These are phyloP conservation scores for Orchesella cincta DNA, from an alignment of 1,140 invertebrate species.

Conservation along the genomic window DNA sequence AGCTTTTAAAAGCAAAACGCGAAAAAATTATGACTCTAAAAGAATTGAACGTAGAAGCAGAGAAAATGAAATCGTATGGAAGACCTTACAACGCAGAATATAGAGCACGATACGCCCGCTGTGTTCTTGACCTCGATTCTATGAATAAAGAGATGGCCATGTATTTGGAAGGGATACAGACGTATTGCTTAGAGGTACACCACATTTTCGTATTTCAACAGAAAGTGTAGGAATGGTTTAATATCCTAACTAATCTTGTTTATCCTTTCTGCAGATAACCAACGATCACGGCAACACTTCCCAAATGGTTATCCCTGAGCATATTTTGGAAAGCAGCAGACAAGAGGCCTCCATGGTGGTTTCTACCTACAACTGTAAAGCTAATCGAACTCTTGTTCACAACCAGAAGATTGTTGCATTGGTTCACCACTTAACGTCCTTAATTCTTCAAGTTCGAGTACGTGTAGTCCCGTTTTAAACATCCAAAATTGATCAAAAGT, in stretches of 20 bases:
- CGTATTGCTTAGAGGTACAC: conserved; percentile 73
- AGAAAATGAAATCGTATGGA: conserved; percentile 79
- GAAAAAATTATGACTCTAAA: conserved; percentile 76
- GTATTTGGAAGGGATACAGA: conserved; percentile 80
- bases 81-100: conserved; percentile 75
- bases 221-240: neutral
- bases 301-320: conserved; percentile 82
- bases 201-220: neutral
- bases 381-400: conserved; percentile 58
- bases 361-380: conserved; percentile 66
- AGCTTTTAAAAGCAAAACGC: conserved; percentile 81
- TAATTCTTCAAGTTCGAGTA: conserved; percentile 89
- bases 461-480: no score
- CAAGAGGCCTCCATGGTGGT: conserved; percentile 82
- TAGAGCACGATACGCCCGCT: conserved; percentile 82
- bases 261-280: conserved; percentile 63
- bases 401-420: conserved; percentile 65
- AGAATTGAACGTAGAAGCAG: conserved; percentile 87
- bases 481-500: no score
- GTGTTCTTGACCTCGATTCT: conserved; percentile 86
- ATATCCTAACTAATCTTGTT: neutral
- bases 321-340: conserved; percentile 80
- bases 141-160: conserved; percentile 86
- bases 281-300: conserved; percentile 82
- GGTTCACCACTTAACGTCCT: conserved; percentile 82